A percentile compares a stretch with the other conserved stretches of the same genome.
phyloP scores from a whole-genome alignment of 2,888 invertebrate species.

The Ornithoptera priamus region DNA sequence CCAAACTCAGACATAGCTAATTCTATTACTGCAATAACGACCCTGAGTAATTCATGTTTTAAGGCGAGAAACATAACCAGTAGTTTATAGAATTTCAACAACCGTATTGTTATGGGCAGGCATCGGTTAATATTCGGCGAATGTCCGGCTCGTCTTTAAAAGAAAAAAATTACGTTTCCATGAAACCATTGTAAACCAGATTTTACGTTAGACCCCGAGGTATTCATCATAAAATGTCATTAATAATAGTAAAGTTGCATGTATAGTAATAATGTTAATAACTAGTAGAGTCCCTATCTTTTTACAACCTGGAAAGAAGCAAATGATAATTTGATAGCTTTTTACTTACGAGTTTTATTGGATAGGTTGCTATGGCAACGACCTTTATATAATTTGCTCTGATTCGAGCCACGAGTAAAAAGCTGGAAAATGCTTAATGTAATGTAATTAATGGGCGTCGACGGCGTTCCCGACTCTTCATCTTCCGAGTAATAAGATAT shows the following conservation, averaged over 20 bases:
- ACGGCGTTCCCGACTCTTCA: conserved; percentile 51
- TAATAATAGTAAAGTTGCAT: neutral
- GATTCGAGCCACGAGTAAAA: conserved; percentile 32
- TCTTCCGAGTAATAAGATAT: conserved; percentile 57
- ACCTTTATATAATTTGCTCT: conserved; percentile 15
- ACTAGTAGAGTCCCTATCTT: neutral
- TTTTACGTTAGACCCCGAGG: neutral
- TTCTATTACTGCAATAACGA: too few species aligned
- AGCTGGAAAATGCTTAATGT: conserved; percentile 60
- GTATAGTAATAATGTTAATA: neutral
- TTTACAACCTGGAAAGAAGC: conserved; percentile 3
- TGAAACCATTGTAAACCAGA: too few species aligned
- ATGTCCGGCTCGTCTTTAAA: too few species aligned
- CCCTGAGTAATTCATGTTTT: too few species aligned
- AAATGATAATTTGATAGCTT: conserved; percentile 8
- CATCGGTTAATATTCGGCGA: too few species aligned
- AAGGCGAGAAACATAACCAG: too few species aligned
- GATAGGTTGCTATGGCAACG: conserved; percentile 22
- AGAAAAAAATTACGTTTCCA: too few species aligned
- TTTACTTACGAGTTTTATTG: neutral
- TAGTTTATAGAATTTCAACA: too few species aligned
- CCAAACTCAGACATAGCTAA: too few species aligned
- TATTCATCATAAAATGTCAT: neutral
- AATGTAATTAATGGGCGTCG: conserved; percentile 60
- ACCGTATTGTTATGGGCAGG: too few species aligned